Conservation (phyloP, 2,797 vertebrate genomes). For the Cirrhinus molitorella region DNA sequence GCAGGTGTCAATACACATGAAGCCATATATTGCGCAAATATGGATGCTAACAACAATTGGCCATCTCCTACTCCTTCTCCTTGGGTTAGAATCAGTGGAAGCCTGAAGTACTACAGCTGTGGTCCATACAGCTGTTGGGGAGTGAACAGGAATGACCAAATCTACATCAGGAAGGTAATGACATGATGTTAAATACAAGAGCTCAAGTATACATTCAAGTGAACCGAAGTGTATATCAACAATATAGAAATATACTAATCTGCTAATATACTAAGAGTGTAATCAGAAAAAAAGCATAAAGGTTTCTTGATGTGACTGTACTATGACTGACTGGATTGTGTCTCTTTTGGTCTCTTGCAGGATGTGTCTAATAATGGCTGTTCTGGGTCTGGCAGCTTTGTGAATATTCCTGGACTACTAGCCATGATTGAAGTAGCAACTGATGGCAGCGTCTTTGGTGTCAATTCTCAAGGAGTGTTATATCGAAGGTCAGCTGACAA, state of each 20-base stretch:
- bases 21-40: too few relatives aligned
- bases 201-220: not conserved
- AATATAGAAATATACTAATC: not conserved
- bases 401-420: not conserved
- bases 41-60: too few relatives aligned
- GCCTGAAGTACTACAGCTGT: too few relatives aligned
- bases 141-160: too few relatives aligned
- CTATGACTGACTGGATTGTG: not conserved
- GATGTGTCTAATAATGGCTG: slow-evolving; percentile 36
- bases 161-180: slow-evolving; percentile 43
- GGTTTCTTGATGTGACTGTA: not conserved
- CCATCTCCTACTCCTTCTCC: too few relatives aligned
- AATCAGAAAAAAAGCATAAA: not conserved
- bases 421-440: slow-evolving; percentile 59
- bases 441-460: slow-evolving; percentile 55
- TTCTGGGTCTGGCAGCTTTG: not conserved
- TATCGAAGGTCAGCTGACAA: not conserved
- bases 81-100: too few relatives aligned
- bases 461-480: not conserved
- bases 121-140: too few relatives aligned
- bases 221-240: not conserved
- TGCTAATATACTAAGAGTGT: too few relatives aligned
- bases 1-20: too few relatives aligned
- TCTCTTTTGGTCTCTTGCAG: not conserved
- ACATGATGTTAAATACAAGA: not conserved